These are phyloP conservation scores for Streblospio benedicti DNA, from an alignment of 1,140 invertebrate species.

Conservation along the genomic window DNA sequence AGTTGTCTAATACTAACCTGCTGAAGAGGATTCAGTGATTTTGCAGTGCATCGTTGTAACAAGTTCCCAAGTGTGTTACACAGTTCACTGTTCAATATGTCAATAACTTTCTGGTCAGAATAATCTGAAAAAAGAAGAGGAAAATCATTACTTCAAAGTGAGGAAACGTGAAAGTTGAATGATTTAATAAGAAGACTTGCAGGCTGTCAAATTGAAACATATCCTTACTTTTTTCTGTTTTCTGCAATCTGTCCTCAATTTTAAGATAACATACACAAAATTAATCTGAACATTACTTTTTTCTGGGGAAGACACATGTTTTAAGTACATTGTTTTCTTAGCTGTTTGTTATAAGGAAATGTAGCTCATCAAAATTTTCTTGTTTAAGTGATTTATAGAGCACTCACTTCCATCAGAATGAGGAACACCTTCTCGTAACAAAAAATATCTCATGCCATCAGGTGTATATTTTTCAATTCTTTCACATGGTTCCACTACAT, in stretches of 20 bases:
- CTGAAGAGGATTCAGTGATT: slow-evolving; percentile 66
- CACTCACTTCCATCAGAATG: slow-evolving; percentile 81
- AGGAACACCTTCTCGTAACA: slow-evolving; percentile 74
- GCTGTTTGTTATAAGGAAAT: no score
- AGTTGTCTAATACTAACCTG: no score
- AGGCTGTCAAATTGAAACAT: no score
- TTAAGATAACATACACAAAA: no score
- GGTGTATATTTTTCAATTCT: slow-evolving; percentile 49
- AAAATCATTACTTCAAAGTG: no score
- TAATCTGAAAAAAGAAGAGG: slow-evolving; percentile 61
- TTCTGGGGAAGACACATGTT: no score
- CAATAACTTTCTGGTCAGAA: slow-evolving; percentile 64
- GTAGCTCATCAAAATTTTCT: no score
- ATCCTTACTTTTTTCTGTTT: no score
- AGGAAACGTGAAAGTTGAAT: background rate
- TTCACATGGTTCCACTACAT: slow-evolving; percentile 73
- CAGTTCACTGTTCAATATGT: slow-evolving; percentile 79
- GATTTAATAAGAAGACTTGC: no score
- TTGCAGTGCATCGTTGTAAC: slow-evolving; percentile 67
- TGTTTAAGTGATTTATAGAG: slow-evolving; percentile 1
- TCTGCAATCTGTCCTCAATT: no score
- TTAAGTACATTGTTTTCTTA: no score
- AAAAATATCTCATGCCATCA: slow-evolving; percentile 81
- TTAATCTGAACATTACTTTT: no score
- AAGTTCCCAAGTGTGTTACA: slow-evolving; percentile 90